phyloP scores from a whole-genome alignment of 2,888 invertebrate species.

The Gandaritis pyraliata region DNA sequence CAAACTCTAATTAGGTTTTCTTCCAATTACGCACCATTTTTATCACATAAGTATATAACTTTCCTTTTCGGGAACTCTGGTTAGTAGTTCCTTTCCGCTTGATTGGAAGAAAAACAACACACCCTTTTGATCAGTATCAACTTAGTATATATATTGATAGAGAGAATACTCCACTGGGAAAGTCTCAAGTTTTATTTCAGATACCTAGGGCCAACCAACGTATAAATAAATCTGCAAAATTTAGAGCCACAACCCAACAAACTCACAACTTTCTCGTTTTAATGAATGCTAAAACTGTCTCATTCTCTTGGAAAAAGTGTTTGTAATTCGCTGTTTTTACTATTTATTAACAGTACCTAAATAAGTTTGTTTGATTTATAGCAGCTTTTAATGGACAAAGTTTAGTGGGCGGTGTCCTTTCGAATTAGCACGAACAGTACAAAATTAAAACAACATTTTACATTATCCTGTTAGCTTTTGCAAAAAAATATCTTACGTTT shows the following conservation, averaged over 20 bases:
- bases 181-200: too few relatives aligned
- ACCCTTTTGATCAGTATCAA: not conserved
- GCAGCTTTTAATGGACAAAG: conserved; percentile 29
- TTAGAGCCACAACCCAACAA: not conserved
- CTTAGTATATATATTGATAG: not conserved
- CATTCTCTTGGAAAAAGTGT: conserved; percentile 39
- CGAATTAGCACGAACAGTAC: conserved; percentile 14
- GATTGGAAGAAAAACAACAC: conserved; percentile 41
- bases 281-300: conserved; percentile 37
- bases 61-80: not conserved
- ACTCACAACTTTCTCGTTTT: not conserved
- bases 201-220: too few relatives aligned
- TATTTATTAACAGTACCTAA: conserved; percentile 4
- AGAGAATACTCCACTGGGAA: not conserved
- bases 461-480: conserved; percentile 5
- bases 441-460: conserved; percentile 3
- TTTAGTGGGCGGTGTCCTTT: conserved; percentile 25
- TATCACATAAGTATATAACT: conserved; percentile 24
- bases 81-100: not conserved
- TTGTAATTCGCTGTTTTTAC: not conserved
- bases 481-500: not conserved
- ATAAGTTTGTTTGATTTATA: conserved; percentile 26
- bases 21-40: conserved; percentile 34
- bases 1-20: conserved; percentile 52
- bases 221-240: not conserved